Evolutionary conservation across 2,113 vertebrate genomes (phyloP), one percentile per base, ranked within the genome.

Genomic region (Morone saxatilis): DNA sequence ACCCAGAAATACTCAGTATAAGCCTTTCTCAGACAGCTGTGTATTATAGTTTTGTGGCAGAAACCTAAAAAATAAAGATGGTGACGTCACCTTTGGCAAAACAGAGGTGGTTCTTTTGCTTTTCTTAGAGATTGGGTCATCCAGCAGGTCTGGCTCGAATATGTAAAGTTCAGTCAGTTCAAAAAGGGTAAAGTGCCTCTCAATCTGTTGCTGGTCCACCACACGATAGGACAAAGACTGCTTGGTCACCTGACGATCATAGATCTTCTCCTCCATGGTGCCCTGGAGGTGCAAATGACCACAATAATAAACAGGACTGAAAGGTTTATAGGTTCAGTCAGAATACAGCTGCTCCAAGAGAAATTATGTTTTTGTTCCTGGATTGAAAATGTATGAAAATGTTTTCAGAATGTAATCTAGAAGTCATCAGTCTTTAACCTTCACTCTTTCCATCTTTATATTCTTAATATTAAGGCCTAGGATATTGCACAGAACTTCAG

Each of bases 251-350:
- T 99, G 98, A 0, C 98, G 96, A 69, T 99, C 98, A 14, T 99
- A 99, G 93, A 99, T 99, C 94, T 99, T 99, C 88, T 99, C 98
- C 94, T 99, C 98, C 98, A 99, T 99, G 19, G 98, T 99, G 72
- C 98, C 98, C 98, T 99, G 83, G 3, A 38, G 22, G 73, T 13
- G 13, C 73, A 48, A 57, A 84, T 5, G 5, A n/a, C 16, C 22
- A 22, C 5, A 54, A 57, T 36, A 19, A 54, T 20, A 20, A 66
- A 57, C 25, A 56, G 20, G 2, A 36, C 41, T 38, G 40, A 57
- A 57, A 14, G 47, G 1, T 48, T 53, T 69, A 19, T 31, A 11
- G 25, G 6, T 72, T 54, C 11, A 59, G 31, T 36, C 19, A 17
- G 71, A 53, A 61, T 50, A 45, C 13, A 59, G 50, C 12, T 45